Evolutionary conservation across 2,113 vertebrate genomes (phyloP).

Genomic region (Lipophrys pholis): DNA sequence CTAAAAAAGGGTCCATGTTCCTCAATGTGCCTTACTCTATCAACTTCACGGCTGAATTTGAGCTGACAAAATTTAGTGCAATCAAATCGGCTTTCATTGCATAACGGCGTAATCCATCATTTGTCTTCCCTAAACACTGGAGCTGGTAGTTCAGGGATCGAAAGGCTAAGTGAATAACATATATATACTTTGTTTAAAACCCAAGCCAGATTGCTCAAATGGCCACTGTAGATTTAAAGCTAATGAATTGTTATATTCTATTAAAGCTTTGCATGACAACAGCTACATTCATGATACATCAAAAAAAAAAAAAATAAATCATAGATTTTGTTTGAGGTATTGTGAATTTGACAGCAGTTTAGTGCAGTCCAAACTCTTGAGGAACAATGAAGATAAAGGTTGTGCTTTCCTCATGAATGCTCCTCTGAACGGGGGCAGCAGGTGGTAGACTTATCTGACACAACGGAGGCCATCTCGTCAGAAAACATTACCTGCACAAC

Average conservation of each 20-base stretch:
- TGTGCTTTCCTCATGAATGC: neutral
- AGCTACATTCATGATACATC: neutral
- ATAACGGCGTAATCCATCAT: constrained; percentile 14
- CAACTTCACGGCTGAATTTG: constrained; percentile 31
- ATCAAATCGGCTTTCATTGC: constrained; percentile 27
- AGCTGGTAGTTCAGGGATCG: neutral
- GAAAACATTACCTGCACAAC: neutral
- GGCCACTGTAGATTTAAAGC: constrained; percentile 1
- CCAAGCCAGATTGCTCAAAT: constrained; percentile 16
- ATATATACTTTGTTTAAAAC: neutral
- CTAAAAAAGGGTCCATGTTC: constrained; percentile 31
- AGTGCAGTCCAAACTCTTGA: neutral
- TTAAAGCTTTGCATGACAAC: neutral
- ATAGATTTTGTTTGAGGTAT: neutral
- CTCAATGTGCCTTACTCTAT: constrained; percentile 38
- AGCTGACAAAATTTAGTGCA: constrained; percentile 31
- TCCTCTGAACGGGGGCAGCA: neutral
- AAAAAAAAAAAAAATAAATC: neutral
- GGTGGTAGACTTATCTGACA: neutral
- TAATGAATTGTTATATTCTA: neutral
- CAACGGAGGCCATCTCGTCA: neutral
- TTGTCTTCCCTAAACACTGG: constrained; percentile 16
- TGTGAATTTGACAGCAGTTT: neutral
- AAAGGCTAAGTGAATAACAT: too few relatives aligned
- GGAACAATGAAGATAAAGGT: neutral